Percentiles rank a stretch among this genome's conserved stretches.
Conservation (phyloP, 2,797 vertebrate genomes). For the Chrysocyon brachyurus region DNA sequence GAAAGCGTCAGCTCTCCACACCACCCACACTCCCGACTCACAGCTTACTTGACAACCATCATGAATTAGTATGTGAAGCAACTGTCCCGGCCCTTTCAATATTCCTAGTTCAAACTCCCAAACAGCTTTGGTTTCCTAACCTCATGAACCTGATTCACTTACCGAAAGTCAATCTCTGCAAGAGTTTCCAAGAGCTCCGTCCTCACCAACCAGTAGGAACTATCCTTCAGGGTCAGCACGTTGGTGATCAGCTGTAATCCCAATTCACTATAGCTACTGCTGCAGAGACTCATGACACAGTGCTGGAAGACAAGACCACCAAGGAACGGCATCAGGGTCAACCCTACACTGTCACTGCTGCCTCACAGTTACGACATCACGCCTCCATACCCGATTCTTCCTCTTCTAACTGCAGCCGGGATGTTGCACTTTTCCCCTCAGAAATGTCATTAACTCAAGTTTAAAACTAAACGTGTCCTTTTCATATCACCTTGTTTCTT, state of each 20-base stretch:
- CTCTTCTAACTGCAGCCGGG: not conserved
- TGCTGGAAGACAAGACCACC: constrained; percentile 86
- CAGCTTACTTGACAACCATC: not conserved
- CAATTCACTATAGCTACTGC: constrained; percentile 94
- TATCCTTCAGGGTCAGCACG: constrained; percentile 93
- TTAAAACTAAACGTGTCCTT: not conserved
- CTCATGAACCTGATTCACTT: not conserved
- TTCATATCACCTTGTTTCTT: not conserved
- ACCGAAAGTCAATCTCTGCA: constrained; percentile 98
- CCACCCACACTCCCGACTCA: accelerated
- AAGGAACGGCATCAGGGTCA: not conserved
- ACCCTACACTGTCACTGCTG: accelerated
- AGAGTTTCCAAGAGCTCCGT: constrained; percentile 97
- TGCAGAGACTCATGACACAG: constrained; percentile 95
- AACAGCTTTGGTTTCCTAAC: not conserved
- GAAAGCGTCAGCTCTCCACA: not conserved
- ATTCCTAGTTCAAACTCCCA: not conserved
- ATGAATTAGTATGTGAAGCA: too few relatives aligned
- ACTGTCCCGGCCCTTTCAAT: accelerated
- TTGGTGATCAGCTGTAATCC: constrained; percentile 96
- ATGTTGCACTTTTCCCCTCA: not conserved
- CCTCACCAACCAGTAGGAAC: constrained; percentile 97
- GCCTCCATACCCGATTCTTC: accelerated
- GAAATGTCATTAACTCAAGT: not conserved
- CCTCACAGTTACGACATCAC: not conserved